phyloP scores from a whole-genome alignment of 53 echinoderm and acorn worm genomes.

The Arbacia lixula region DNA sequence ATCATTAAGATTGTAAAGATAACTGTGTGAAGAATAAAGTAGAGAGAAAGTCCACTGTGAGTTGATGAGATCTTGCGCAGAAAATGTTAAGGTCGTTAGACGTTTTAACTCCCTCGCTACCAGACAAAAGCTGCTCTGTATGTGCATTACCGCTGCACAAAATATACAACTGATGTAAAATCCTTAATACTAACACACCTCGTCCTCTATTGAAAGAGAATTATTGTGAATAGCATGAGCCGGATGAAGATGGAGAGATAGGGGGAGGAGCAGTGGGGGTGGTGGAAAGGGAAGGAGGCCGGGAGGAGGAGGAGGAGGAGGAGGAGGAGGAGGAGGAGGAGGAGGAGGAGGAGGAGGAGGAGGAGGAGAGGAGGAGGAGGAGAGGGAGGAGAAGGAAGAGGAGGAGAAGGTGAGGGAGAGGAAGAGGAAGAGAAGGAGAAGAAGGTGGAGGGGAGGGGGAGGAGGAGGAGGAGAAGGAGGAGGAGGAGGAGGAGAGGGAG shows the following conservation, averaged over 20 bases:
- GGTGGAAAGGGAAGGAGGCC: neutral
- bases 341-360: neutral
- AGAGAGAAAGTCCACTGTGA: too few relatives aligned
- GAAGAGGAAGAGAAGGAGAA: neutral
- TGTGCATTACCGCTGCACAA: too few relatives aligned
- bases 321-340: neutral
- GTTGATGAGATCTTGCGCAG: too few relatives aligned
- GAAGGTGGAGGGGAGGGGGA: neutral
- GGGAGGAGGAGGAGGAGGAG: neutral
- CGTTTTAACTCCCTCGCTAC: too few relatives aligned
- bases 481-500: neutral
- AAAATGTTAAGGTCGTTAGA: too few relatives aligned
- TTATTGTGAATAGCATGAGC: neutral
- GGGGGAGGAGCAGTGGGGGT: neutral
- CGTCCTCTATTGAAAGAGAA: too few relatives aligned
- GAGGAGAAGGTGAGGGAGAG: neutral
- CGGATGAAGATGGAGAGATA: neutral
- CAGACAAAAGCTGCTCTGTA: too few relatives aligned
- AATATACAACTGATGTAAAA: too few relatives aligned
- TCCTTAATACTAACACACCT: too few relatives aligned
- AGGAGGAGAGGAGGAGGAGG: neutral
- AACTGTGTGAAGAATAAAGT: too few relatives aligned
- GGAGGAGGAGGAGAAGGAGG: neutral
- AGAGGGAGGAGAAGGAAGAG: neutral
- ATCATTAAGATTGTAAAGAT: too few relatives aligned